phyloP scores from a whole-genome alignment of 2,113 vertebrate species.

The Xiphophorus couchianus region DNA sequence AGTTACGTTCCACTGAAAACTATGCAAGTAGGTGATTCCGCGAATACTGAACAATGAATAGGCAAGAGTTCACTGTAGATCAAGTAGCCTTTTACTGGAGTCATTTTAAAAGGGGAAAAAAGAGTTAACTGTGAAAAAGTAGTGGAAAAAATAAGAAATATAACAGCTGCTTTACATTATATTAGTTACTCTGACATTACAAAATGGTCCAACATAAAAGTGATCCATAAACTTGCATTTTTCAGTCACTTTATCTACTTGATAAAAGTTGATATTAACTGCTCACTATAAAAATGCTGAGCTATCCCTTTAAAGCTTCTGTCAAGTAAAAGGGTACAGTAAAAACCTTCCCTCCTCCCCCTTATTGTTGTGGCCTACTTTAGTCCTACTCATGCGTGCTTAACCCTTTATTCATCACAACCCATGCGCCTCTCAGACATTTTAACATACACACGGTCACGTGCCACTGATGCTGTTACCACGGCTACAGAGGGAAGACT shows the following conservation, averaged over 20 bases:
- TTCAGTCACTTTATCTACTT: too few relatives aligned
- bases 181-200: neutral
- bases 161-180: too few relatives aligned
- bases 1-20: too few relatives aligned
- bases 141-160: too few relatives aligned
- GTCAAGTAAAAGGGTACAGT: constrained; percentile 49
- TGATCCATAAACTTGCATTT: neutral
- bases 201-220: neutral
- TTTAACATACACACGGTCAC: constrained; percentile 52
- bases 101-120: too few relatives aligned
- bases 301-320: constrained; percentile 26
- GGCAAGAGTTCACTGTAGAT: too few relatives aligned
- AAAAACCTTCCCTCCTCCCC: constrained; percentile 32
- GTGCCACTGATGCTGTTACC: constrained; percentile 77
- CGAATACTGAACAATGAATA: too few relatives aligned
- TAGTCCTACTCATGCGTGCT: constrained; percentile 68
- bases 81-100: too few relatives aligned
- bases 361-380: constrained; percentile 78
- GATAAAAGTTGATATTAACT: neutral
- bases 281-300: neutral
- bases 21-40: too few relatives aligned
- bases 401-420: constrained; percentile 70
- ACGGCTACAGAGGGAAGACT: constrained; percentile 76
- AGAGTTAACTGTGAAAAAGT: too few relatives aligned
- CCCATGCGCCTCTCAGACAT: neutral